Evolutionary conservation across 2,113 vertebrate genomes (phyloP), one percentile per base, ranked within the genome.

Genomic region (Protobothrops flavoviridis): DNA sequence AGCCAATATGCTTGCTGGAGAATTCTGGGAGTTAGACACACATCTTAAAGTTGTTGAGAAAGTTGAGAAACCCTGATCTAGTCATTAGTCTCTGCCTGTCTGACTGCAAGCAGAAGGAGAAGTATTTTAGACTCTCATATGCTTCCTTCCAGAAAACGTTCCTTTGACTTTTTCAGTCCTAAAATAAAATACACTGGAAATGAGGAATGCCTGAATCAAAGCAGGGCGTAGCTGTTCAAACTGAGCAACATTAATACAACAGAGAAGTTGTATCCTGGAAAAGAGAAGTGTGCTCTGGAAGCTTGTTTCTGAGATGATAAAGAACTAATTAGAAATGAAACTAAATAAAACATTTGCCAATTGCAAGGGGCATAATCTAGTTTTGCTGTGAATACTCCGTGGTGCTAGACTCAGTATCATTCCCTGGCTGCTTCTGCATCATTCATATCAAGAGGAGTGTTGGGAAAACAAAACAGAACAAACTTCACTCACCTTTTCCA

Each of bases 401-500:
- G 23, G 20, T 55, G 43, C 21, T 50, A 12, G 43, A 12, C 9
- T 29, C 50, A 50, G 20, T 7, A 23, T 43, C 92, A 48, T 26
- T 39, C 24, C 59, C 4, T 48, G 55, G 24, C 52, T 81, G 33
- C 33, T 39, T 74, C 53, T 29, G 48, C 13, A 21, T 4, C 9
- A 53, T 5, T 50, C 13, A 45, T 39, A 53, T 39, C 59, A 48
- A 39, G 6, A 81, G 33, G 69, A 39, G 33, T 9, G 74, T 81
- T 81, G 33, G 17, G 17, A 39, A 74, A 39, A 39, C 69, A 39
- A 81, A 39, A 26, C 2, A 81, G 74, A 81, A 81, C 74, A 12
- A 24, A 69, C 4, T 45, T 55, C n/a, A 95, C 97, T 56, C 93
- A 98, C 97, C 97, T 98, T 98, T 93, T 98, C 97, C 96, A 98